phyloP scores from a whole-genome alignment of 2,888 invertebrate species.

The Nomada goodeniana region DNA sequence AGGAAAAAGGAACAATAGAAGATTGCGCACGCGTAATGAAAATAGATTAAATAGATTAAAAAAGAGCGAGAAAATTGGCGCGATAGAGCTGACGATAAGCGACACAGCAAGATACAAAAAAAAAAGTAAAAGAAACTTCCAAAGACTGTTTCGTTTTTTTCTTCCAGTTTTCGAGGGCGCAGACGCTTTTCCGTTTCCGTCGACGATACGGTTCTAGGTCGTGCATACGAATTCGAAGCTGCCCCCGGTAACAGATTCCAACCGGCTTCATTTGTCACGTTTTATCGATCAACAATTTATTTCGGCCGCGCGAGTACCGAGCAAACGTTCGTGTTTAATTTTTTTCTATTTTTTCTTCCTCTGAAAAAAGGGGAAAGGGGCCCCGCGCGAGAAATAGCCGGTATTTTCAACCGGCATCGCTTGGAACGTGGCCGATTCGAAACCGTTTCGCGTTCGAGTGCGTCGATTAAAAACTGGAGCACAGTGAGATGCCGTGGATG shows the following conservation, averaged over 20 bases:
- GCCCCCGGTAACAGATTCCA: slow-evolving; percentile 44
- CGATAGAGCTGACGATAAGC: not conserved
- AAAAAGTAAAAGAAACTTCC: not conserved
- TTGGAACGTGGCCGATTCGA: not conserved
- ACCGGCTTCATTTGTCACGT: slow-evolving; percentile 15
- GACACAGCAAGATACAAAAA: not conserved
- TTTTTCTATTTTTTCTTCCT: not conserved
- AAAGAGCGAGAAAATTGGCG: not conserved
- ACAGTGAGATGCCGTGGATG: not conserved
- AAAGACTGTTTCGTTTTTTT: slow-evolving; percentile 6
- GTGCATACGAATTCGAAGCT: slow-evolving; percentile 31
- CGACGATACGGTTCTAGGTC: slow-evolving; percentile 60
- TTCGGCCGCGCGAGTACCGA: not conserved
- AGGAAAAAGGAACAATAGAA: no score
- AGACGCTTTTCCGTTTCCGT: slow-evolving; percentile 57
- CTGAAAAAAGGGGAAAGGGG: no score
- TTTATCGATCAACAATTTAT: slow-evolving; percentile 42
- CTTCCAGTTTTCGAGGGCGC: slow-evolving; percentile 43
- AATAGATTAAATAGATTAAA: slow-evolving; percentile 4
- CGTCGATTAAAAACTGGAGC: not conserved
- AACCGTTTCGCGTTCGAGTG: not conserved
- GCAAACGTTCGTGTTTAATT: no score
- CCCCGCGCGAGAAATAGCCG: not conserved
- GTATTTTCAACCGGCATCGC: not conserved
- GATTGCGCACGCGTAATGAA: no score